phyloP scores from a whole-genome alignment of 2,113 vertebrate species.

The Tragelaphus buxtoni region DNA sequence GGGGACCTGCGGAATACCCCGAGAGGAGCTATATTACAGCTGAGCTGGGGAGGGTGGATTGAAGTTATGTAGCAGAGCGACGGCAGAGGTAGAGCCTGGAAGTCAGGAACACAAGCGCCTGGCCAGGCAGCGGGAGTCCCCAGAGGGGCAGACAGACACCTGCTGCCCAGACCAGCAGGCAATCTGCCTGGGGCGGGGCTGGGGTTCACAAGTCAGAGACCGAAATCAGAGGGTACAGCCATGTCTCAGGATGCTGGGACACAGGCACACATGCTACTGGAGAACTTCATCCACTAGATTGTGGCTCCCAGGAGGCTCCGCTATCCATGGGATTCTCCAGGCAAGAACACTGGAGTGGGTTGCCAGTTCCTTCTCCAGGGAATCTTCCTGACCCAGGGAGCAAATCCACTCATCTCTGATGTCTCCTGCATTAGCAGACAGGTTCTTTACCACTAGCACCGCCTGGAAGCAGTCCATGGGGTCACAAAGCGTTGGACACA shows the following conservation, averaged over 20 bases:
- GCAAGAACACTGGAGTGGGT: not conserved
- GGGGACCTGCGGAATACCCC: not conserved
- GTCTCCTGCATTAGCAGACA: not conserved
- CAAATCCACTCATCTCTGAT: not conserved
- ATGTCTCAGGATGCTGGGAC: not conserved
- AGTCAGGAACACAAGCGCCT: rapidly evolving
- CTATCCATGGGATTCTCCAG: not conserved
- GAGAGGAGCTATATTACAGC: rapidly evolving
- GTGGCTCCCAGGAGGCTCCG: not conserved
- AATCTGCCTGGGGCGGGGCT: rapidly evolving
- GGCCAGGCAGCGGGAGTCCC: not conserved
- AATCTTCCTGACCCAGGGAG: not conserved
- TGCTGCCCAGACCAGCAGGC: not conserved
- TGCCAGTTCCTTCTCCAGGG: not conserved
- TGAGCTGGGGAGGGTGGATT: rapidly evolving
- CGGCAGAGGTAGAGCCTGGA: not conserved
- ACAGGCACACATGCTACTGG: not conserved
- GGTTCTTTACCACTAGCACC: not conserved
- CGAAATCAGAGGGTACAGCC: not conserved
- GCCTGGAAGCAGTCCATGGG: not conserved
- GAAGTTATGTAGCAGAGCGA: rapidly evolving
- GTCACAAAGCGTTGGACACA: not conserved
- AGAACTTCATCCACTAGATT: not conserved
- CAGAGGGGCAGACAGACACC: not conserved
- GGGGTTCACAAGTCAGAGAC: not conserved